Evolutionary conservation across 2,888 invertebrate genomes (phyloP).

Genomic region (Danaus chrysippus): DNA sequence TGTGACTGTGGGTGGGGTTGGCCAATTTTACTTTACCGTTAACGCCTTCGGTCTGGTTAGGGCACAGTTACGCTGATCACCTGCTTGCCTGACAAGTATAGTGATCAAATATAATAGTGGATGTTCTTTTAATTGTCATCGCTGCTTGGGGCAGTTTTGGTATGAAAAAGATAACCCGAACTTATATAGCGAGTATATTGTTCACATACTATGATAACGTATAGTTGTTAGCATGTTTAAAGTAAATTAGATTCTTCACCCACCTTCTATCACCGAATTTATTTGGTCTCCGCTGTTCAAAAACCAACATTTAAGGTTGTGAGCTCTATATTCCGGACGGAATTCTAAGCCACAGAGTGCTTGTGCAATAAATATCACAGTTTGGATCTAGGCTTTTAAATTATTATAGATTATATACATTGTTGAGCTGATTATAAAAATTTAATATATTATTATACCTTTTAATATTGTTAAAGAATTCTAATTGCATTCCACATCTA

Average conservation of each 20-base stretch:
- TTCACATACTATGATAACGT: constrained; percentile 52
- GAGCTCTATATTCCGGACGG: constrained; percentile 76
- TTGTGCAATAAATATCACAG: constrained; percentile 81
- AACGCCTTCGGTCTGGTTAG: constrained; percentile 39
- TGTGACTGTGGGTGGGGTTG: constrained; percentile 57
- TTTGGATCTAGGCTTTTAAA: constrained; percentile 81
- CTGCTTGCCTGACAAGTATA: constrained; percentile 41
- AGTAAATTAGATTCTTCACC: constrained; percentile 42
- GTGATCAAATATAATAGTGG: constrained; percentile 35
- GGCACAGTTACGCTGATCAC: constrained; percentile 44
- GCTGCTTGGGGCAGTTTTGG: constrained; percentile 16
- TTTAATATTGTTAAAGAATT: constrained; percentile 80
- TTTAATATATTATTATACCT: constrained; percentile 81
- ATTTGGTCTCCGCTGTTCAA: constrained; percentile 58
- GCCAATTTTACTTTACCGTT: constrained; percentile 35
- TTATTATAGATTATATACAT: constrained; percentile 82
- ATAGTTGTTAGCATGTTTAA: constrained; percentile 48
- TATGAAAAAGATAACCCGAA: constrained; percentile 17
- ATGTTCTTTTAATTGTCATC: constrained; percentile 21
- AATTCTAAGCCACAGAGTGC: constrained; percentile 79
- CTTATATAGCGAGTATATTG: constrained; percentile 41
- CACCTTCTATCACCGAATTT: constrained; percentile 49
- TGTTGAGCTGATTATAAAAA: constrained; percentile 82
- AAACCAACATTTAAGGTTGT: constrained; percentile 76
- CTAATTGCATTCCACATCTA: constrained; percentile 80